phyloP scores from a whole-genome alignment of 2,797 vertebrate genomes.

The Tolypeutes matacus region DNA sequence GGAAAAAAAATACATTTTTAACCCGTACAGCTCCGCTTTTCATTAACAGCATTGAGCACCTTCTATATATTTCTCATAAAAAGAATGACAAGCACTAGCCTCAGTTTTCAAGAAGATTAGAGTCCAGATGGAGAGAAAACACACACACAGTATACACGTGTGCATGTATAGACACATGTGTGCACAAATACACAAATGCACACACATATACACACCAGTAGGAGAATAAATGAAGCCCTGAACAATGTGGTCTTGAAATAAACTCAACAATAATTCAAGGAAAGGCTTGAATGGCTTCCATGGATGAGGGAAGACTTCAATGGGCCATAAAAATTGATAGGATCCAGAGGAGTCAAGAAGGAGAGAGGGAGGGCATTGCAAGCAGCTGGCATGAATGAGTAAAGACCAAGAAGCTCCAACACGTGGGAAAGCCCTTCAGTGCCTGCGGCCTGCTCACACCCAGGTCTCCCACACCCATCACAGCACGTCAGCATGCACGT shows the following conservation, averaged over 20 bases:
- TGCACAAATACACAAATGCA: too few species aligned
- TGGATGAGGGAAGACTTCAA: neutral
- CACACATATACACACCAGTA: neutral
- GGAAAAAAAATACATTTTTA: neutral
- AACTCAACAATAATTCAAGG: neutral
- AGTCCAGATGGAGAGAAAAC: neutral
- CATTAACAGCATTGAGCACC: neutral
- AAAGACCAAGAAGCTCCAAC: neutral
- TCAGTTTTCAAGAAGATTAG: neutral
- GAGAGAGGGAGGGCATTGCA: neutral
- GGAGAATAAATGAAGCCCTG: neutral
- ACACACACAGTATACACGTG: neutral
- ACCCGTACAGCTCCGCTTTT: neutral
- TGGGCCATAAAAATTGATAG: neutral
- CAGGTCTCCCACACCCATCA: too few species aligned
- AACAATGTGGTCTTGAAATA: neutral
- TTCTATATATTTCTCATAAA: too few species aligned
- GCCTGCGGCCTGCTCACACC: neutral
- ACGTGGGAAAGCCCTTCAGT: neutral
- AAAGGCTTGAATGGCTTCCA: neutral
- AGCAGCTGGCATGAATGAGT: fast-evolving
- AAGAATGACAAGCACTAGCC: neutral
- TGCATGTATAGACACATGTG: too few species aligned
- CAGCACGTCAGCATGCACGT: fast-evolving
- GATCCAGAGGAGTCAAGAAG: neutral